These are phyloP conservation scores for Ophraella communa DNA, from an alignment of 2,888 invertebrate genomes.

Conservation along the genomic window DNA sequence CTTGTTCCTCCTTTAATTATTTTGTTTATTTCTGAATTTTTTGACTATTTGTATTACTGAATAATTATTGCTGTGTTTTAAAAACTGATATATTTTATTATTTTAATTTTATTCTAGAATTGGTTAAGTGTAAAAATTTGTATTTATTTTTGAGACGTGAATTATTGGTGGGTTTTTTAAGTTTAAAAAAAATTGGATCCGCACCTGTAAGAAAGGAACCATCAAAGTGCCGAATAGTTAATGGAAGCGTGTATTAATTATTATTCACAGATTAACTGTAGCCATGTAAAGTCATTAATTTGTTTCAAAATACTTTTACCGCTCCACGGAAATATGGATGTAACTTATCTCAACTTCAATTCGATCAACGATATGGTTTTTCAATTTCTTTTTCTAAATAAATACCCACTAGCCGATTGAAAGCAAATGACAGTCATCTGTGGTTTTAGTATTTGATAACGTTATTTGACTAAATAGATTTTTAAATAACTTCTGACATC, in stretches of 20 bases:
- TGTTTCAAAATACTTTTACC: constrained; percentile 15
- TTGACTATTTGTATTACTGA: too few relatives aligned
- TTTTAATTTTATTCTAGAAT: too few relatives aligned
- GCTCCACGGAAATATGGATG: constrained; percentile 5
- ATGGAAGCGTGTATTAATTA: constrained; percentile 35
- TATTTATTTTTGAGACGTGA: too few relatives aligned
- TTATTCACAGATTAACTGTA: constrained; percentile 28
- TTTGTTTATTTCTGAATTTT: too few relatives aligned
- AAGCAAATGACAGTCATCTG: background rate
- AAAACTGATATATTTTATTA: too few relatives aligned
- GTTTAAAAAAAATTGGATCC: too few relatives aligned
- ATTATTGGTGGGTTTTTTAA: too few relatives aligned
- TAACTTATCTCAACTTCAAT: constrained; percentile 6
- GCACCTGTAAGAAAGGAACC: background rate
- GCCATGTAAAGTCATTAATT: constrained; percentile 32
- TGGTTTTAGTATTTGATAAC: background rate
- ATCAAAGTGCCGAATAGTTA: constrained; percentile 4
- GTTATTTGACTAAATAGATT: background rate
- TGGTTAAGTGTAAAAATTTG: too few relatives aligned
- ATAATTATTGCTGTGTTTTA: too few relatives aligned
- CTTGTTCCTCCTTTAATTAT: too few relatives aligned
- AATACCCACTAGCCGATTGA: background rate
- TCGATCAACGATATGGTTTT: background rate
- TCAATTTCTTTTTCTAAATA: background rate
- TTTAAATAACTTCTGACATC: background rate